Percentiles rank a stretch among this genome's conserved stretches.
These are phyloP conservation scores for Digitonthophagus gazella DNA, from an alignment of 2,888 invertebrate species.

Conservation along the genomic window DNA sequence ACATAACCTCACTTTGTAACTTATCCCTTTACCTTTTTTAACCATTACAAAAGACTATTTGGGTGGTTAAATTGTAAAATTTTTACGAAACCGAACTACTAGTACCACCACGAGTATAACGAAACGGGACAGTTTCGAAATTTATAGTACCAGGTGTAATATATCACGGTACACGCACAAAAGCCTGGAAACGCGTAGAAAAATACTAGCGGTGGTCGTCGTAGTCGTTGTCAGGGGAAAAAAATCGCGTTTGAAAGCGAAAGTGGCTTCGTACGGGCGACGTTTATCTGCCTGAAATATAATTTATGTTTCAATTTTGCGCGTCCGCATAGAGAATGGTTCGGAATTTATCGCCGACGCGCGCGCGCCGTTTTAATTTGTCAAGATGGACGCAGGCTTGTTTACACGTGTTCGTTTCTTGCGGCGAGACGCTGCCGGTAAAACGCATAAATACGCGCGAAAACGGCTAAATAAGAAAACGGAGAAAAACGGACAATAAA, in stretches of 20 bases:
- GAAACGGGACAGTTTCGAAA: background rate
- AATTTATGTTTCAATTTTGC: constrained; percentile 1
- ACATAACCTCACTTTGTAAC: no score
- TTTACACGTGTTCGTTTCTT: constrained; percentile 11
- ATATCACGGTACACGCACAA: background rate
- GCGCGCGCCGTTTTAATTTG: constrained; percentile 15
- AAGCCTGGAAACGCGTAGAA: background rate
- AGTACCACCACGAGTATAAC: background rate
- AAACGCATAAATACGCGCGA: constrained; percentile 5
- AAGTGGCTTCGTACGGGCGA: background rate
- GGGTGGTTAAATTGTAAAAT: no score
- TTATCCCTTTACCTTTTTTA: no score
- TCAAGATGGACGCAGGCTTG: constrained; percentile 10
- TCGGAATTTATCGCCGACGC: constrained; percentile 10
- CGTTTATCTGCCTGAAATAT: constrained; percentile 7
- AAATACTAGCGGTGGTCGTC: constrained; percentile 6
- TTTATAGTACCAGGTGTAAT: background rate
- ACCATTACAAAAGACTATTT: no score
- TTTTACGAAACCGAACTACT: background rate
- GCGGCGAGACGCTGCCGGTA: background rate
- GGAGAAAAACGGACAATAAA: constrained; percentile 8
- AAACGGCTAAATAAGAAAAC: constrained; percentile 3
- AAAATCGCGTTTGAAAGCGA: background rate
- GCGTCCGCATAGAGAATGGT: constrained; percentile 5
- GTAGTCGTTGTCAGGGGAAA: background rate